Base-by-base conservation (phyloP, 2,797 vertebrate genomes). In the Paramormyrops hopkinsi region DNA sequence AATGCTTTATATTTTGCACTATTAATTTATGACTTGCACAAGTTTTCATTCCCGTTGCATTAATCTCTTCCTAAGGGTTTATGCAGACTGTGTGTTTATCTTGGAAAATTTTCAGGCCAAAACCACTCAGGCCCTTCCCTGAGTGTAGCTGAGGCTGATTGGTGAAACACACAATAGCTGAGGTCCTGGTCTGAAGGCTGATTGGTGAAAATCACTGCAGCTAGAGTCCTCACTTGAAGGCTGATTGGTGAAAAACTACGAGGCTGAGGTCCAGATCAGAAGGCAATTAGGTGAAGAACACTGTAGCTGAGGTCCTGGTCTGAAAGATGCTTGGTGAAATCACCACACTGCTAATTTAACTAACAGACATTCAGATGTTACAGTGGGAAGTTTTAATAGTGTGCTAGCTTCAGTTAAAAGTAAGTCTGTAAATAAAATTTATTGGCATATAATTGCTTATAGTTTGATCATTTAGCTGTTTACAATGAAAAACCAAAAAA, bases 1-100 rank as follows among this genome's bases (percentile, higher is more conserved):
- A 93, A 90, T 92, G 88, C 62, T 91, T 92, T 91, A 91, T 91
- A 89, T 91, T 92, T 90, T 90, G 62, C 87, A 89, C 53, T 88
- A 90, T 76, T 92, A 89, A 87, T 62, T 90, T 91, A 17, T 88
- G 69, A 86, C 90, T 84, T 29, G 83, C 79, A 89, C 37, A 46
- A 62, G 22, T 84, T 53, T 62, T 84, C 25, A 82, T 14, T 65
- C 88, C 25, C 17, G 48, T 11, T 83, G 44, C 50, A 88, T 88
- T 88, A 41, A 48, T 79, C 73, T 53, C 25, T 88, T 37, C 29
- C 12, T 54, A 56, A 37, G 44, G n/a, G 9, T 25, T 51, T 12
- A 85, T 85, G n/a, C 82, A 85, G 19, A 51, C n/a, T 37, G 14
- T 17, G 2, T 25, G 22, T 29, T 46, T 82, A 82, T 44, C 37